Conservation (phyloP, 1,140 invertebrate genomes). For the Euura saliciscinereae region DNA sequence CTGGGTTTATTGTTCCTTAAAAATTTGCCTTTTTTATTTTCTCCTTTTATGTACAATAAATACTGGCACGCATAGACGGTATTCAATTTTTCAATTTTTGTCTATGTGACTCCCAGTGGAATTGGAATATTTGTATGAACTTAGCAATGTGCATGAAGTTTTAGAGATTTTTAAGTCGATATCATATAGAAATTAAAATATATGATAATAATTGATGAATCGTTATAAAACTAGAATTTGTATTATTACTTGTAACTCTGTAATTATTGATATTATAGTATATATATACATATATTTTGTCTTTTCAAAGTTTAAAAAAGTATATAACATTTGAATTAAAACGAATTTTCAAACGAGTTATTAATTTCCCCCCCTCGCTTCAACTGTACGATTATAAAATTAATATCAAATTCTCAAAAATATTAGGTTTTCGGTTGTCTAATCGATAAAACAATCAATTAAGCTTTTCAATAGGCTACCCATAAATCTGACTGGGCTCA, state of each 20-base stretch:
- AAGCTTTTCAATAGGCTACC: too few species aligned
- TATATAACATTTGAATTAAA: too few species aligned
- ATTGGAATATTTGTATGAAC: background rate
- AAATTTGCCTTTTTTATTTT: background rate
- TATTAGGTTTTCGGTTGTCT: background rate
- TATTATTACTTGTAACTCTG: background rate
- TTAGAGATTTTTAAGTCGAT: background rate
- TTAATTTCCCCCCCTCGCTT: too few species aligned
- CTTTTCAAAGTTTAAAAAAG: background rate
- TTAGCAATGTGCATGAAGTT: background rate
- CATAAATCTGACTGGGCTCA: too few species aligned
- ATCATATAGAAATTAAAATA: background rate
- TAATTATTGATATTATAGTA: background rate
- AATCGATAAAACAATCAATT: background rate
- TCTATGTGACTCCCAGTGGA: background rate
- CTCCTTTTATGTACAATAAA: background rate
- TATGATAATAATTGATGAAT: background rate
- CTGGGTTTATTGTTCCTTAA: background rate
- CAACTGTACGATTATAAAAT: too few species aligned
- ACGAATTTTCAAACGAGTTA: too few species aligned
- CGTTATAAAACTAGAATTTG: background rate
- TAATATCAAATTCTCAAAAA: background rate
- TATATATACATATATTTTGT: background rate
- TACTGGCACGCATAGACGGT: background rate
- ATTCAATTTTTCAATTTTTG: background rate